Evolutionary conservation across 2,113 vertebrate species (phyloP).

Genomic region (Prolemur simus): DNA sequence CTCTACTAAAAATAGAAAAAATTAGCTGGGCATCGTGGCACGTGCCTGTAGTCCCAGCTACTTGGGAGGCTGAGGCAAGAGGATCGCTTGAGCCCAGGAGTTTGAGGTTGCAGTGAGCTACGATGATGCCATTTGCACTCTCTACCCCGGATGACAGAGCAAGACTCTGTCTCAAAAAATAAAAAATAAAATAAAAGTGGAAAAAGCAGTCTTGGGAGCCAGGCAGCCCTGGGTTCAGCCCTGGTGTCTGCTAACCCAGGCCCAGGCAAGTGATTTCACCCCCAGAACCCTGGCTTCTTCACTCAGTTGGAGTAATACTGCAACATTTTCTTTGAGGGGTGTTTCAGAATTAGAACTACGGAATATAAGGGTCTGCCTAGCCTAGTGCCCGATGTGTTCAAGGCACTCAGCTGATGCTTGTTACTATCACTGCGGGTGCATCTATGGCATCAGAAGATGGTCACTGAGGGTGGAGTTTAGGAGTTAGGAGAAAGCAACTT

Average conservation of each 20-base stretch:
- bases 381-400: not conserved
- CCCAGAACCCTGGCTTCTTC: not conserved
- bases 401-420: rapidly evolving
- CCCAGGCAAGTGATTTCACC: not conserved
- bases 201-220: not conserved
- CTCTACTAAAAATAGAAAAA: too few species aligned
- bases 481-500: not conserved
- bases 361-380: not conserved
- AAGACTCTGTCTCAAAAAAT: too few species aligned
- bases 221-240: not conserved
- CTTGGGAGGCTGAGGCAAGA: too few species aligned
- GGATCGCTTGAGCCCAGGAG: too few species aligned
- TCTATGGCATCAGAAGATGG: not conserved
- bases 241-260: not conserved
- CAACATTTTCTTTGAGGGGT: not conserved
- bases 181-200: too few species aligned
- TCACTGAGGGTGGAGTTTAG: not conserved
- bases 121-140: too few species aligned
- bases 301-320: not conserved
- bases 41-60: too few species aligned
- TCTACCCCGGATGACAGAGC: too few species aligned
- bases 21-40: too few species aligned
- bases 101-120: too few species aligned
- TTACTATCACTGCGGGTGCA: not conserved
- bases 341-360: not conserved